Percentiles rank a stretch among this genome's conserved stretches.
phyloP scores from a whole-genome alignment of 2,113 vertebrate genomes.

The Bambusicola thoracicus region DNA sequence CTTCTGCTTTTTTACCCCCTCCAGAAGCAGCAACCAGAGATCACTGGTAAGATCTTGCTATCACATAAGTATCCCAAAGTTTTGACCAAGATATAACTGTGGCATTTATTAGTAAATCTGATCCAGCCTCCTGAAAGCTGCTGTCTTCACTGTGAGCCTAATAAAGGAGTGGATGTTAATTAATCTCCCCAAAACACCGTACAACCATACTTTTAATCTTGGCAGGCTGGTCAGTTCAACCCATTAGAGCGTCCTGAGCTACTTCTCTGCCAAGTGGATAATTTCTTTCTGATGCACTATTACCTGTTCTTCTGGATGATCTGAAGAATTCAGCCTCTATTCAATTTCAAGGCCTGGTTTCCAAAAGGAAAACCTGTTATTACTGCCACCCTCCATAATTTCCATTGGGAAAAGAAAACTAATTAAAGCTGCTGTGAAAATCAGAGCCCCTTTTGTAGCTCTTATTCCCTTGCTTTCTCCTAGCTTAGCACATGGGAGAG shows the following conservation, averaged over 20 bases:
- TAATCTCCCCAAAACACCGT: neutral
- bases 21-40: neutral
- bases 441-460: neutral
- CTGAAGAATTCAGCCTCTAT: neutral
- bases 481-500: neutral
- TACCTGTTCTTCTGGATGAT: neutral
- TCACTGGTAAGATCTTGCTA: neutral
- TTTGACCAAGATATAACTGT: neutral
- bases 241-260: neutral
- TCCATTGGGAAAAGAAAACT: neutral
- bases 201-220: neutral
- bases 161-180: neutral
- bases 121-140: neutral
- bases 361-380: neutral
- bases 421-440: neutral
- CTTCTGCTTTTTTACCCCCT: neutral
- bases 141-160: neutral
- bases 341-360: neutral
- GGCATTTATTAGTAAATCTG: neutral
- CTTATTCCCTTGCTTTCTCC: neutral
- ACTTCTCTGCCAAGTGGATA: neutral
- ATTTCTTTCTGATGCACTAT: neutral
- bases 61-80: neutral
- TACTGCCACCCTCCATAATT: neutral
- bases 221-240: neutral